Conservation (phyloP, 2,888 invertebrate genomes). For the Cataglyphis albicans region DNA sequence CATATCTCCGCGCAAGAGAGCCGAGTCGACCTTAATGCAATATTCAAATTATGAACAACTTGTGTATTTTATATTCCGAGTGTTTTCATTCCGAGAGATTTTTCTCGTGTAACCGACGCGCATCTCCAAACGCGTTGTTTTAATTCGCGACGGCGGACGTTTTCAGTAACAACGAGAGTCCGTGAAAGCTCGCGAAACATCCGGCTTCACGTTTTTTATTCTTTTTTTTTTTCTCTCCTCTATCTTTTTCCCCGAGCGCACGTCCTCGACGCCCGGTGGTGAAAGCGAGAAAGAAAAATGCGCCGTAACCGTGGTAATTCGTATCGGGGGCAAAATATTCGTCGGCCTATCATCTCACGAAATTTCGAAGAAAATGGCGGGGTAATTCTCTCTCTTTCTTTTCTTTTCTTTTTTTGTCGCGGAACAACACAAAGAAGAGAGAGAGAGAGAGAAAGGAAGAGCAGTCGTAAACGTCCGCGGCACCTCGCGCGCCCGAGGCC, state of each 20-base stretch:
- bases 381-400: neutral
- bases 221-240: neutral
- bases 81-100: conserved; percentile 31
- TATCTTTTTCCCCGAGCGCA: neutral
- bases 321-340: conserved; percentile 23
- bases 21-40: conserved; percentile 10
- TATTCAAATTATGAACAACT: conserved; percentile 9
- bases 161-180: conserved; percentile 49
- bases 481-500: conserved; percentile 58
- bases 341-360: conserved; percentile 45
- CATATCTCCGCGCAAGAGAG: neutral
- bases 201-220: neutral
- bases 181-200: conserved; percentile 1
- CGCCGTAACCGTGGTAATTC: conserved; percentile 44
- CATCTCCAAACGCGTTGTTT: conserved; percentile 48
- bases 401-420: neutral
- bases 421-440: conserved; percentile 11
- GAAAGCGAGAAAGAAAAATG: conserved; percentile 46
- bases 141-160: conserved; percentile 43
- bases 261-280: conserved; percentile 17
- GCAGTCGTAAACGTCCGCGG: conserved; percentile 32
- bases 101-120: conserved; percentile 23
- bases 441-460: neutral
- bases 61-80: conserved; percentile 32
- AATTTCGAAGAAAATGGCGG: conserved; percentile 46